phyloP scores from a whole-genome alignment of 53 echinoderm and acorn worm genomes.

The Echinarachnius parma region DNA sequence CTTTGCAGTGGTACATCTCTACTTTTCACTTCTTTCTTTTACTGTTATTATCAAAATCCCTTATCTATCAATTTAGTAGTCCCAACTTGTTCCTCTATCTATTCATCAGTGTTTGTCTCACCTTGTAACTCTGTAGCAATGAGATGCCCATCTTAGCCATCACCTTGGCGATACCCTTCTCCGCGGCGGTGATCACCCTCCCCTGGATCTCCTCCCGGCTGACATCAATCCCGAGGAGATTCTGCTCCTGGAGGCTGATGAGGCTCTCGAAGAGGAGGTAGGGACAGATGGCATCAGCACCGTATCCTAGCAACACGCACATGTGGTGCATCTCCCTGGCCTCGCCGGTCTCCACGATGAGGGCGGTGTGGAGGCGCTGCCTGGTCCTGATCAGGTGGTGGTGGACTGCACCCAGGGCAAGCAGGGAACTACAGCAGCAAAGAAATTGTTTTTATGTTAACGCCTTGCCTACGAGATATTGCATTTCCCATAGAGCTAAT shows the following conservation, averaged over 20 bases:
- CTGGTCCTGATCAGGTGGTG: conserved; percentile 95
- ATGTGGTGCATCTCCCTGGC: conserved; percentile 97
- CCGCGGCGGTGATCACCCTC: conserved; percentile 67
- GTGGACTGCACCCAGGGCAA: conserved; percentile 85
- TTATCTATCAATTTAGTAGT: neutral
- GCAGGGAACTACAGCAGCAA: conserved; percentile 75
- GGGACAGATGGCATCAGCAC: conserved; percentile 96
- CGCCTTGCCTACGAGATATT: no score
- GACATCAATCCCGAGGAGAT: conserved; percentile 59
- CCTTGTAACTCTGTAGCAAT: conserved; percentile 95
- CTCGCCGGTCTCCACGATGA: conserved; percentile 92
- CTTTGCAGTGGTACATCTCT: no score
- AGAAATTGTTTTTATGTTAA: no score
- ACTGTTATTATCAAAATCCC: no score
- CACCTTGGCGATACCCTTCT: conserved; percentile 87
- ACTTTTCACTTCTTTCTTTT: no score
- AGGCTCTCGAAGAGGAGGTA: conserved; percentile 94
- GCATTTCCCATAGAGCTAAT: no score
- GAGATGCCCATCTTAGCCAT: conserved; percentile 99
- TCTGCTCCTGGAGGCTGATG: conserved; percentile 80
- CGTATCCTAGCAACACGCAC: conserved; percentile 91
- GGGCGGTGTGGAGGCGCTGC: conserved; percentile 82
- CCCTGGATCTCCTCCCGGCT: conserved; percentile 57
- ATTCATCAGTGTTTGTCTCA: no score
- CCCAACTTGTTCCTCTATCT: no score